Conservation (phyloP, 2,888 invertebrate genomes). For the Caenorhabditis sp. region DNA sequence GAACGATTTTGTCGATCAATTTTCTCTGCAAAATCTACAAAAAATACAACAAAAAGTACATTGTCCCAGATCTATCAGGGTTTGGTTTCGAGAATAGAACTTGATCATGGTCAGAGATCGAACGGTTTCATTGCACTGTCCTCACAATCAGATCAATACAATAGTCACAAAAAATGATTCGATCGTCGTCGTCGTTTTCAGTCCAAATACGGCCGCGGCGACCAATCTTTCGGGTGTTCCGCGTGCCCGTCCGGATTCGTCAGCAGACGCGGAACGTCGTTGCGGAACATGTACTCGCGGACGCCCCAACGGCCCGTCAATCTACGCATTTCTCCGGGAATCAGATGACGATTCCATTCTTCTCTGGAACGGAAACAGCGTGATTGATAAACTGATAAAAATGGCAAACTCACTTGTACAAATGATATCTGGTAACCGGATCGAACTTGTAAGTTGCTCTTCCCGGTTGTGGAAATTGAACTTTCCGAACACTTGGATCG, state of each 20-base stretch:
- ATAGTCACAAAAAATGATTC: too few relatives aligned
- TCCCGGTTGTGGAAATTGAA: conserved; percentile 71
- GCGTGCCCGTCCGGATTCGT: conserved; percentile 37
- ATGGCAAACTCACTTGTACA: conserved; percentile 73
- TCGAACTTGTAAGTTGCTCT: conserved; percentile 77
- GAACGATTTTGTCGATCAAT: not conserved
- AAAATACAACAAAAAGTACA: not conserved
- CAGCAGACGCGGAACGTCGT: conserved; percentile 65
- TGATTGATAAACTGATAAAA: too few relatives aligned
- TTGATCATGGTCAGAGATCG: conserved; percentile 3
- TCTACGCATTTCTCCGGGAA: conserved; percentile 77
- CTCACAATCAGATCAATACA: too few relatives aligned
- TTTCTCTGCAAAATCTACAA: conserved; percentile 5
- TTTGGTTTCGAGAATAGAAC: not conserved
- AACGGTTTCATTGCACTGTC: conserved; percentile 1
- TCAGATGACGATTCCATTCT: conserved; percentile 78
- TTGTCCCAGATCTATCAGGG: not conserved
- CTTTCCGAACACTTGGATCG: conserved; percentile 66
- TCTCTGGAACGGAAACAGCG: conserved; percentile 53
- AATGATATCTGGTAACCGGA: conserved; percentile 75
- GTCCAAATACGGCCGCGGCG: conserved; percentile 67
- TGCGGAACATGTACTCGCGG: conserved; percentile 76
- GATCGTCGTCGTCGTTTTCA: conserved; percentile 29
- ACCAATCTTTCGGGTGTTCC: conserved; percentile 68
- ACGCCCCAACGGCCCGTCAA: conserved; percentile 80